Base-by-base conservation (phyloP, 2,888 invertebrate genomes). In the Perizoma affinitatum region DNA sequence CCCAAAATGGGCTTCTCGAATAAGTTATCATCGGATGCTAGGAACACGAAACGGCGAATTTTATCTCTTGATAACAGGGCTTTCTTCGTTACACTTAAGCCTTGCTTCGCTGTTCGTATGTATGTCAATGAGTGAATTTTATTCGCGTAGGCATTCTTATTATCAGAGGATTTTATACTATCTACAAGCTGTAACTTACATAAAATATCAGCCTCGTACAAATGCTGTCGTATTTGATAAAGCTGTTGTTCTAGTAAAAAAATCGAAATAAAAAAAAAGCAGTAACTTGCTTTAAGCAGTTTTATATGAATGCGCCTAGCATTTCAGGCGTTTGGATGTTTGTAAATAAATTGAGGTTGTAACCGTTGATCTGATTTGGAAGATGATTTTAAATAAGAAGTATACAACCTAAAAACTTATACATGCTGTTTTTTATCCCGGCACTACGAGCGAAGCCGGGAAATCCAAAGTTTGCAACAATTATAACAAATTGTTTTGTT, bases 1-100 rank as follows among this genome's bases (percentile, higher is more conserved):
- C 72, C 74, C 71, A 78, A 80, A 83, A 87, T 86, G 84, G 85
- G 84, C 79, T 82, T 79, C 78, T 76, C 80, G 83, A 86, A 85
- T 85, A 87, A 87, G 84, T 87, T 87, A 88, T 87, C 86, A 87
- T 86, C 81, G 84, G 86, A 83, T 83, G 83, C 84, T 85, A 84
- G 75, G 81, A 79, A 71, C 73, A 77, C 71, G 79, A 70, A 78
- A 75, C 76, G 75, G 71, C 68, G 79, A 83, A 82, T 87, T 83
- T 83, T 86, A 86, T 87, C 84, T 80, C 72, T 69, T 76, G 80
- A 83, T 86, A 84, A 82, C 79, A 70, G 55, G 69, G 61, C 64
- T 72, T 75, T 75, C 72, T 63, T 63, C 54, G 58, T 58, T 55
- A 46, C 35, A 45, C 58, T 58, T 62, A 62, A 58, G 57, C 43